Base-by-base conservation (phyloP, 2,888 invertebrate genomes). In the Heliconius ismenius region DNA sequence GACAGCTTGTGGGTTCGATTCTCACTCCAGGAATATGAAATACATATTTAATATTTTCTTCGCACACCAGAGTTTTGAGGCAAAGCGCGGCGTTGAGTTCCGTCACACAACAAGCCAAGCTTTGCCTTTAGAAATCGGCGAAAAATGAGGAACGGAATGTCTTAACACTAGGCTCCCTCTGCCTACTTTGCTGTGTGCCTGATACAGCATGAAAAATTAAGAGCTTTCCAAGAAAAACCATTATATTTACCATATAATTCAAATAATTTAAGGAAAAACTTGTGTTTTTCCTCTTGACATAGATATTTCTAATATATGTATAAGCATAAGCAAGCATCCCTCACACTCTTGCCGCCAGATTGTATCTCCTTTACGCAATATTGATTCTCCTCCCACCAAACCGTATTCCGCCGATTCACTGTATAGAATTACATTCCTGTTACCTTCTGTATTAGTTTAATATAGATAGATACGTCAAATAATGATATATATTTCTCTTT, bases 361-460 rank as follows among this genome's bases (percentile, higher is more conserved):
- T 72, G 39, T 73, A 72, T 54, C 65, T 76, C 58, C 65, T 49
- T 76, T 72, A 60, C 58, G 43, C 58, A 39, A 72, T 65, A 76
- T 70, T 60, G 76, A 76, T 76, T 60, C 70, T 64, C 43, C 65
- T 58, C 76, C 65, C 65, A 73, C 65, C 39, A 72, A 58, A 26
- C 60, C 43, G 60, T 65, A 28, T 73, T 58, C 36, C 18, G 72
- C 36, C 63, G 70, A 70, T 63, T 75, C 70, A 64, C 18, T 49
- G 24, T 62, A 60, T n/a, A 28, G 75, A 69, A 75, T 54, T 63
- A 58, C 69, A 63, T 70, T 75, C 63, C 54, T 26, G 49, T 36
- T 63, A 70, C 63, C 32, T 58, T 32, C 9, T 43, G 4, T n/a
- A 32, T 58, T n/a, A 32, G 26, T 70, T 70, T n/a, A n/a, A 54